Evolutionary conservation across 1,140 invertebrate species (phyloP), one percentile per base, ranked within the genome.

Genomic region (Drosophila oshimai): DNA sequence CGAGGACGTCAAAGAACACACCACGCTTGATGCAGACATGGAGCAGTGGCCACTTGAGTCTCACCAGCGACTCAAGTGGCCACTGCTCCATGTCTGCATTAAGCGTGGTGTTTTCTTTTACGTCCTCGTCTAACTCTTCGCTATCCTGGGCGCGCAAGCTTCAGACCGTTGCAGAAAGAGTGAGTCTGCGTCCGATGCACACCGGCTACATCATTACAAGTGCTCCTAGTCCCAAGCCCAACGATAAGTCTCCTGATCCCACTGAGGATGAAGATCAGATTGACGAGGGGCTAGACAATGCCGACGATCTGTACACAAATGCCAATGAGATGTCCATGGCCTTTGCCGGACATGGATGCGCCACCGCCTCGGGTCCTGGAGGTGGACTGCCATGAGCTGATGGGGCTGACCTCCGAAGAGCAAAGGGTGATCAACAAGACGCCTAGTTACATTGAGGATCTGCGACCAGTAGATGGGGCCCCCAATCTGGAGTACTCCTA

Each of bases 401-500:
- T 90, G 1, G 89, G 90, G 31, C 57, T 90, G 1, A 89, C 89
- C 2, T 49, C 53, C 13, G 90, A 90, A 20, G 90, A 91, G 51
- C 88, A 74, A 13, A 61, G 41, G 10, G 74, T 76, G 3, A 49
- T 91, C 12, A 65, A 83, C 7, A 74, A 70, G 87, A 4, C 67
- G 74, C 3, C 17, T 91, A 75, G 13, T 6, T 90, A n/a, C 6
- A 78, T 91, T 13, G 86, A 90, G 41, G 90, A 91, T 57, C 36
- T 91, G 20, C 75, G 89, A 3, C 90, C 90, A 0, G 73, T 89
- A 0, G 90, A 91, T 55, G 75, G 89, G 7, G 53, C 39, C 5
- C 73, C 84, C 6, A 88, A 78, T 18, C 51, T 91, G 9, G 90
- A 91, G 55, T 91, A 91, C 46, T 91, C 90, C 3, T 91, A 91